phyloP scores from a whole-genome alignment of 2,888 invertebrate genomes.

The Unio delphinus region DNA sequence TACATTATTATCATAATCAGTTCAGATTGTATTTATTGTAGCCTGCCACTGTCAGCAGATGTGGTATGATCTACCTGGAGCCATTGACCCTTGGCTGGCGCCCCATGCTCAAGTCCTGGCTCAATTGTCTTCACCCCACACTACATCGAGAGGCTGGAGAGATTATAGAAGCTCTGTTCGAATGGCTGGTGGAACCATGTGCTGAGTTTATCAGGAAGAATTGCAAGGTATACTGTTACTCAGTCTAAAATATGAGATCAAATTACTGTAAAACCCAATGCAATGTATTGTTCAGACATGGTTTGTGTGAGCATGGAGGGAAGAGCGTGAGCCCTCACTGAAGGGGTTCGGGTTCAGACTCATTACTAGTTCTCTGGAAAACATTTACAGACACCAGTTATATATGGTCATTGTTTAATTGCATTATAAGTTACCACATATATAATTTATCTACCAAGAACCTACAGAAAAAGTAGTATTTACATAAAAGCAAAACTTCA shows the following conservation, averaged over 20 bases:
- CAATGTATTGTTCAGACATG: no score
- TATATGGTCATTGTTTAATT: no score
- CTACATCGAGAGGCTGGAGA: slow-evolving; percentile 76
- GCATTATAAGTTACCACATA: no score
- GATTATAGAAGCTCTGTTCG: slow-evolving; percentile 73
- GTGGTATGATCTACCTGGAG: slow-evolving; percentile 97
- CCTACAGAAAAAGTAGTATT: no score
- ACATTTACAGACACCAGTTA: no score
- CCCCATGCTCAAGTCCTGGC: slow-evolving; percentile 87
- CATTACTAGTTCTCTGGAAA: no score
- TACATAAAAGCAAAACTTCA: no score
- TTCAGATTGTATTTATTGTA: slow-evolving; percentile 33
- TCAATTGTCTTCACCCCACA: slow-evolving; percentile 76
- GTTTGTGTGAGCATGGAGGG: no score
- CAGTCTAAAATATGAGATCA: background rate
- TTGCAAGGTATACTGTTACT: slow-evolving; percentile 73
- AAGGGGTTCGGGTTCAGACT: no score
- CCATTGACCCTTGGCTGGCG: slow-evolving; percentile 86
- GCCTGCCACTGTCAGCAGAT: slow-evolving; percentile 91
- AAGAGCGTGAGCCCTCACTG: no score
- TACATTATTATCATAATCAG: background rate
- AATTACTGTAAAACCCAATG: no score
- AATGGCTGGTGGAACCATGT: slow-evolving; percentile 86
- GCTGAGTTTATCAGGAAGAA: slow-evolving; percentile 81
- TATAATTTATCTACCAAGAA: no score